Percentiles rank a stretch among this genome's conserved stretches.
phyloP scores from a whole-genome alignment of 92 coral and sea anemone species.

The Bergia puertoricense region DNA sequence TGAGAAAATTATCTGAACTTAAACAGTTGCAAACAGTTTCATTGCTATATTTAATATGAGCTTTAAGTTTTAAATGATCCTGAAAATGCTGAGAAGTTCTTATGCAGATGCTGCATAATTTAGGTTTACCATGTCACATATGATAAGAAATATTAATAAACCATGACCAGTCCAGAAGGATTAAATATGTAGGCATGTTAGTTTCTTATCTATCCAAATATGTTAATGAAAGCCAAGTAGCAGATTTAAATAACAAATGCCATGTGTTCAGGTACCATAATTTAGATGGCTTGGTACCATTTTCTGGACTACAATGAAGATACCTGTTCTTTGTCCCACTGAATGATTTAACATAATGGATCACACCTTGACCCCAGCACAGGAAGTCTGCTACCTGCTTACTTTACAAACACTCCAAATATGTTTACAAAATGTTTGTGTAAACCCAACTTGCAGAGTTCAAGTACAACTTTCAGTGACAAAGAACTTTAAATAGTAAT shows the following conservation, averaged over 20 bases:
- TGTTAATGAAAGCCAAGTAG: constrained; percentile 8
- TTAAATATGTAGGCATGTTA: constrained; percentile 15
- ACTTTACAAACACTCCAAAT: constrained; percentile 1
- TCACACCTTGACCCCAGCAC: background rate
- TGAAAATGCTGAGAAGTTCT: background rate
- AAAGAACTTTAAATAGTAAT: background rate
- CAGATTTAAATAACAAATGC: constrained; percentile 30
- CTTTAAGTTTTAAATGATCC: background rate
- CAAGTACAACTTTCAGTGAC: constrained; percentile 8
- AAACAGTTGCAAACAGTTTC: background rate
- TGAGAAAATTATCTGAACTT: background rate
- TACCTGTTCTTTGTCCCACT: constrained; percentile 31
- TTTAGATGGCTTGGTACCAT: constrained; percentile 25
- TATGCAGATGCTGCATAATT: constrained; percentile 26
- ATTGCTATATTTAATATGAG: background rate
- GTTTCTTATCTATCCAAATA: background rate
- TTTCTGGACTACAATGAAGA: constrained; percentile 19
- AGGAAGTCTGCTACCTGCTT: constrained; percentile 1
- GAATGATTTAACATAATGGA: constrained; percentile 10
- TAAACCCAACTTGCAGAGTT: background rate
- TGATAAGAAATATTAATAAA: constrained; percentile 16
- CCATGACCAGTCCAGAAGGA: constrained; percentile 13
- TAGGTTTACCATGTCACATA: background rate
- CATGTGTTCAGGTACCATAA: constrained; percentile 39
- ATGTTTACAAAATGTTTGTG: constrained; percentile 14